phyloP scores from a whole-genome alignment of 2,113 vertebrate species.

The Festucalex cinctus region DNA sequence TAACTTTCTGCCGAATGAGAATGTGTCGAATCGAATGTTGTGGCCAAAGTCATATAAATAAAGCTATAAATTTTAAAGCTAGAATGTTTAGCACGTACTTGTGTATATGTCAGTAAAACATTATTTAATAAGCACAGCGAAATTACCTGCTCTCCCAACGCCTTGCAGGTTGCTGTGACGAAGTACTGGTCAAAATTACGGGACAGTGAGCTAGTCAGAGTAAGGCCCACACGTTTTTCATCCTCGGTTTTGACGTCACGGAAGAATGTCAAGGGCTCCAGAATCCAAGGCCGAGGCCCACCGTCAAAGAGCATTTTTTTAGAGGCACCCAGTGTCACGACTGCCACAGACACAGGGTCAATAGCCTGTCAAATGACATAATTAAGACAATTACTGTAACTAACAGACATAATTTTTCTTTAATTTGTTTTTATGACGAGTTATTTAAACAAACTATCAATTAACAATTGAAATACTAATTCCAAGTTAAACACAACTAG shows the following conservation, averaged over 20 bases:
- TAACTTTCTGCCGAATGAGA: not conserved
- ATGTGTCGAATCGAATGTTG: not conserved
- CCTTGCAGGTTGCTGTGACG: conserved; percentile 81
- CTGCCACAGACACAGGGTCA: conserved; percentile 81
- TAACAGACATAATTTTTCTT: not conserved
- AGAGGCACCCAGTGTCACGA: conserved; percentile 92
- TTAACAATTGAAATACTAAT: too few species aligned
- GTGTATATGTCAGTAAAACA: not conserved
- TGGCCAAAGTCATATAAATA: not conserved
- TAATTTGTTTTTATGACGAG: not conserved
- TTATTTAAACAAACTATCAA: not conserved
- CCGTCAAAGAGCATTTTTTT: conserved; percentile 93
- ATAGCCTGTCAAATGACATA: conserved; percentile 70
- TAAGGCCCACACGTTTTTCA: conserved; percentile 62
- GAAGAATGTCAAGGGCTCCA: conserved; percentile 93
- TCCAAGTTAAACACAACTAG: too few species aligned
- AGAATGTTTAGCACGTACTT: not conserved
- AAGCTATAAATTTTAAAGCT: not conserved
- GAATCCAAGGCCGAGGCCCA: conserved; percentile 89
- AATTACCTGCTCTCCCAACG: conserved; percentile 87
- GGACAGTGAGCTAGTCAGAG: conserved; percentile 68
- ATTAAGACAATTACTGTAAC: not conserved
- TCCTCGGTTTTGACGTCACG: conserved; percentile 78
- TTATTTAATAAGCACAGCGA: not conserved
- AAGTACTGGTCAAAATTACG: conserved; percentile 81